Percentiles rank a stretch among this genome's conserved stretches.
These are phyloP conservation scores for Gobio occitaniae DNA, from an alignment of 2,797 vertebrate genomes.

Conservation along the genomic window DNA sequence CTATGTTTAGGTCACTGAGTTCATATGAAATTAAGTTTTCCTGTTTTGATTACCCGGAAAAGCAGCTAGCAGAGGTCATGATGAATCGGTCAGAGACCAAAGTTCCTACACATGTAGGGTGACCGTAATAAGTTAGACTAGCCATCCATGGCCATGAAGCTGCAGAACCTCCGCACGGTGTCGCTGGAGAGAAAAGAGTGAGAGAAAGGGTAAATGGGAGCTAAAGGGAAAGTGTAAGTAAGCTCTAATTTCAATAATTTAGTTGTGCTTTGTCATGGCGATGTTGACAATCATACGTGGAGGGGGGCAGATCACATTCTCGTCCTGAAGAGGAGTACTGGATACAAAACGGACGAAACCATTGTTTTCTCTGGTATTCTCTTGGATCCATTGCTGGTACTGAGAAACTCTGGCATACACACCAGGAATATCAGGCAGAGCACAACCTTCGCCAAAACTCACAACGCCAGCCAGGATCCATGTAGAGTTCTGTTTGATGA, in stretches of 20 bases:
- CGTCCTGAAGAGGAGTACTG: constrained; percentile 56
- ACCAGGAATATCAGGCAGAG: not conserved
- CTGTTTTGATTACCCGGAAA: constrained; percentile 64
- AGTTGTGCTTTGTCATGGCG: not conserved
- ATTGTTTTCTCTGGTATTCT: not conserved
- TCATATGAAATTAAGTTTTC: not conserved
- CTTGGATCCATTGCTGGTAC: constrained; percentile 66
- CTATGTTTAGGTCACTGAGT: not conserved
- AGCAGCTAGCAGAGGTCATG: constrained; percentile 79
- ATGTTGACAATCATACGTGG: constrained; percentile 30
- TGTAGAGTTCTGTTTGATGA: not conserved
- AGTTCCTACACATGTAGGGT: constrained; percentile 78
- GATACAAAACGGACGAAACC: constrained; percentile 57
- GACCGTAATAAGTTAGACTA: constrained; percentile 69
- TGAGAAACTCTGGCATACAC: constrained; percentile 64
- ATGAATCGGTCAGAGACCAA: constrained; percentile 75
- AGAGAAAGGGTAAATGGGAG: not conserved
- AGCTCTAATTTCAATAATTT: not conserved
- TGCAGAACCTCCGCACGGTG: constrained; percentile 63
- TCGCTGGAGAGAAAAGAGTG: constrained; percentile 57
- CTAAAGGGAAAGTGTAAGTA: too few relatives aligned
- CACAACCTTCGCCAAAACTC: constrained; percentile 56
- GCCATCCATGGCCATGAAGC: constrained; percentile 74
- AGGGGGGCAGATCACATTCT: constrained; percentile 58
- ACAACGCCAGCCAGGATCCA: constrained; percentile 69